A percentile compares a stretch with the other conserved stretches of the same genome.
Evolutionary conservation across 2,888 invertebrate species (phyloP).

Genomic region (Cerceris rybyensis): DNA sequence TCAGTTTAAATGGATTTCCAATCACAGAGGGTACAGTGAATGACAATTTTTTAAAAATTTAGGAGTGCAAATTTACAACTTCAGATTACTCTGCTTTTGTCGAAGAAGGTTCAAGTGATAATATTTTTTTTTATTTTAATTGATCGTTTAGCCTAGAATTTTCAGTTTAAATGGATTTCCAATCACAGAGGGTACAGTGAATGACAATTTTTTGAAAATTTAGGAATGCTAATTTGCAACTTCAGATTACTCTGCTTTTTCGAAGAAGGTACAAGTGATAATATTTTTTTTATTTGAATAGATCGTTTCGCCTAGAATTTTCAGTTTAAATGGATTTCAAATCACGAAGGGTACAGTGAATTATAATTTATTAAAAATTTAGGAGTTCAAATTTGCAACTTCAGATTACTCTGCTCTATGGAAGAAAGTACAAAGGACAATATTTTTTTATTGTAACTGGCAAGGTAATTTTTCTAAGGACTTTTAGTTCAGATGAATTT

Average conservation of each 20-base stretch:
- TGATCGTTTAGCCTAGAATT: neutral
- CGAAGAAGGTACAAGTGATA: conserved; percentile 39
- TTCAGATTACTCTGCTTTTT: no score
- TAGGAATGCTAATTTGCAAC: no score
- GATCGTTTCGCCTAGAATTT: neutral
- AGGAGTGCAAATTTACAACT: no score
- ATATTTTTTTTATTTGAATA: conserved; percentile 1
- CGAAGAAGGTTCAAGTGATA: conserved; percentile 39
- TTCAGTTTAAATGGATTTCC: no score
- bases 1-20: no score
- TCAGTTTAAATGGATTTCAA: no score
- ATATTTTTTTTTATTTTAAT: conserved; percentile 2
- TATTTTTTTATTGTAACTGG: neutral
- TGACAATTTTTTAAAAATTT: neutral
- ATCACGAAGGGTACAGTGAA: no score
- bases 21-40: no score
- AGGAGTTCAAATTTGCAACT: no score
- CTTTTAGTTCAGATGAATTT: neutral
- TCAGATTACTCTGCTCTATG: conserved; percentile 34
- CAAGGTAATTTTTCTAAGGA: neutral
- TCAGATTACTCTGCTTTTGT: no score
- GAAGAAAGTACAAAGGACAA: conserved; percentile 38
- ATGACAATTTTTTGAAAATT: neutral
- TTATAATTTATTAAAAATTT: neutral
- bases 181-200: no score